Percentiles rank a stretch among this genome's conserved stretches.
These are phyloP conservation scores for Shargacucullia verbasci DNA, from an alignment of 2,888 invertebrate genomes.

Conservation along the genomic window DNA sequence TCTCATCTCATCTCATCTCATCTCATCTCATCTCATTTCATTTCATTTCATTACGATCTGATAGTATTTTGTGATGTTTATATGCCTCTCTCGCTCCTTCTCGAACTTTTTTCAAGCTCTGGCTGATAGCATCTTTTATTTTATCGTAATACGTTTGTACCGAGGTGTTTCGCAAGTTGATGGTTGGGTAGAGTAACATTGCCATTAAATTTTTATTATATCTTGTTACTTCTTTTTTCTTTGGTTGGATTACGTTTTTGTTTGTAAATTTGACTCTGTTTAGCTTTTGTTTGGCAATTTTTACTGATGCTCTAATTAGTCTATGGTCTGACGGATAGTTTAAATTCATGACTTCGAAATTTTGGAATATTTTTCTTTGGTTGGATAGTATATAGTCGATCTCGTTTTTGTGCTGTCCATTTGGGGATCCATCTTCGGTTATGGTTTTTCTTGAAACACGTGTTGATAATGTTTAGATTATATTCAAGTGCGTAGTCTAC, in stretches of 20 bases:
- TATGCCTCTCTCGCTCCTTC: no score
- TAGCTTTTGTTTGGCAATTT: not conserved
- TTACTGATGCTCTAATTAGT: not conserved
- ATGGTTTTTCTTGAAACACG: slow-evolving; percentile 3
- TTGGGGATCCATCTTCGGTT: slow-evolving; percentile 7
- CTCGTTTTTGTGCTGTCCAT: not conserved
- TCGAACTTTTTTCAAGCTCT: not conserved
- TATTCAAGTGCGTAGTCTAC: not conserved
- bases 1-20: no score
- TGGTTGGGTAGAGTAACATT: not conserved
- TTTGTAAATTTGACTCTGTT: not conserved
- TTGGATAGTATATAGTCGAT: not conserved
- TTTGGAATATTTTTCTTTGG: slow-evolving; percentile 1
- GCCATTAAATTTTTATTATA: not conserved
- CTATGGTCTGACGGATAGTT: slow-evolving; percentile 3
- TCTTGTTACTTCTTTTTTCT: not conserved
- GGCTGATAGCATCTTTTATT: not conserved
- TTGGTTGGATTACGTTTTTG: not conserved
- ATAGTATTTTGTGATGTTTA: no score
- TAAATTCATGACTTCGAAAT: not conserved
- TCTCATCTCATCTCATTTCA: no score
- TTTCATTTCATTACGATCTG: no score
- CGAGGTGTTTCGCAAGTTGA: not conserved
- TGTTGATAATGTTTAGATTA: slow-evolving; percentile 6
- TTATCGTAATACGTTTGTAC: not conserved